Percentiles rank a stretch among this genome's conserved stretches.
These are phyloP conservation scores for Amazona vittata DNA, from an alignment of 2,113 vertebrate species.

Conservation along the genomic window DNA sequence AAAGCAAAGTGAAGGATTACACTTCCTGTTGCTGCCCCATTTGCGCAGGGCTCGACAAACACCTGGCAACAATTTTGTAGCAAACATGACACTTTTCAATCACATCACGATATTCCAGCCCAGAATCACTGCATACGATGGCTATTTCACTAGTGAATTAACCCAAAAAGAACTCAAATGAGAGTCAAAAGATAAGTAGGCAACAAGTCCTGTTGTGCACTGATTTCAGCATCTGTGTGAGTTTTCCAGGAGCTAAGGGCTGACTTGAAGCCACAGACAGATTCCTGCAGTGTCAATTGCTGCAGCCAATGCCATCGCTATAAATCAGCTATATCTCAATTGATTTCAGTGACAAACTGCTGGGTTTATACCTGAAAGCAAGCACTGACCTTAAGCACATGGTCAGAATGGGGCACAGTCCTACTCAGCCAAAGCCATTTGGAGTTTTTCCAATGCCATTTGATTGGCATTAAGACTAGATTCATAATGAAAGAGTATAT, in stretches of 20 bases:
- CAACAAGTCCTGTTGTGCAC: background rate
- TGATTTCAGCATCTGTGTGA: background rate
- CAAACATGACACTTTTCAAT: background rate
- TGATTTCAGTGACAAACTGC: background rate
- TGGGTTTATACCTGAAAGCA: constrained; percentile 42
- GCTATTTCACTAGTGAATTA: background rate
- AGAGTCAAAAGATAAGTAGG: background rate
- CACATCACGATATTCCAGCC: background rate
- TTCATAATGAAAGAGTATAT: background rate
- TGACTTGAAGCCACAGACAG: background rate
- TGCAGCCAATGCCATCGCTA: background rate
- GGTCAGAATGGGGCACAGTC: background rate
- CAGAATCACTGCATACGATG: background rate
- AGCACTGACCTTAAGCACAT: constrained; percentile 3
- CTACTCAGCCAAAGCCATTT: background rate
- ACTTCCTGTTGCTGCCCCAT: background rate
- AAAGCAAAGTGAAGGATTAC: background rate
- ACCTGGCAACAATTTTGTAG: background rate
- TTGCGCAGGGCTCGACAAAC: background rate
- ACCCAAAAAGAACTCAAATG: background rate
- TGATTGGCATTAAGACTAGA: background rate
- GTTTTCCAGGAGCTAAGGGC: background rate
- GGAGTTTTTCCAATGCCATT: constrained; percentile 10
- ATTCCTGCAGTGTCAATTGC: background rate
- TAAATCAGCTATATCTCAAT: background rate